phyloP scores from a whole-genome alignment of 2,888 invertebrate genomes.

The Amphipoea lucens region DNA sequence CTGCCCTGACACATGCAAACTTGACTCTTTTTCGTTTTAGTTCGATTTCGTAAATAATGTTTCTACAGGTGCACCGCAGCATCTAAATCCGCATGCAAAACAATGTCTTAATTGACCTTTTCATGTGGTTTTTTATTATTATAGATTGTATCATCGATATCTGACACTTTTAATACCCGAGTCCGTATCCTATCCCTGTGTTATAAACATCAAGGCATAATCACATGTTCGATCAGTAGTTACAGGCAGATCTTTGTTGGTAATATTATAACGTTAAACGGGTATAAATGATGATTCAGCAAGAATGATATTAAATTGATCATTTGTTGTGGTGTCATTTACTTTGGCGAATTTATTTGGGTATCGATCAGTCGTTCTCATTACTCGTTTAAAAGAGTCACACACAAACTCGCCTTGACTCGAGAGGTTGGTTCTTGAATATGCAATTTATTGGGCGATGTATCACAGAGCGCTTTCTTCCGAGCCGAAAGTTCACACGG shows the following conservation, averaged over 20 bases:
- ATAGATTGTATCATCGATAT: conserved; percentile 50
- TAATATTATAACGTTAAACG: conserved; percentile 41
- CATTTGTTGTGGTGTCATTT: conserved; percentile 74
- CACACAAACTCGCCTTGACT: conserved; percentile 74
- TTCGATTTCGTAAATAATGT: conserved; percentile 32
- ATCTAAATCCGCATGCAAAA: conserved; percentile 37
- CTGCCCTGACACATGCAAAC: conserved; percentile 70
- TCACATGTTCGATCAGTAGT: conserved; percentile 36
- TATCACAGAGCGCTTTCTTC: conserved; percentile 74
- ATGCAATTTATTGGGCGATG: conserved; percentile 79
- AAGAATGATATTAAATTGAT: conserved; percentile 70
- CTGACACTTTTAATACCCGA: conserved; percentile 41
- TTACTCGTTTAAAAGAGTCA: conserved; percentile 70
- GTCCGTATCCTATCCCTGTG: conserved; percentile 10
- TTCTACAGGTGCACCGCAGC: conserved; percentile 19
- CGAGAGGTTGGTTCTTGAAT: conserved; percentile 71
- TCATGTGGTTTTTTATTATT: conserved; percentile 41
- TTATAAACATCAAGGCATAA: conserved; percentile 30
- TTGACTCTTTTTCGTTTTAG: conserved; percentile 53
- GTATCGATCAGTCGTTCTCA: conserved; percentile 77
- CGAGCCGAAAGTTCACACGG: conserved; percentile 70
- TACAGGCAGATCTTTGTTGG: conserved; percentile 26
- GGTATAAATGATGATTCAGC: conserved; percentile 61
- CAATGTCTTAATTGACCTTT: conserved; percentile 47
- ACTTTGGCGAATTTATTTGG: conserved; percentile 76